These are phyloP conservation scores for Scolopax rusticola DNA, from an alignment of 2,797 vertebrate species.

Conservation along the genomic window DNA sequence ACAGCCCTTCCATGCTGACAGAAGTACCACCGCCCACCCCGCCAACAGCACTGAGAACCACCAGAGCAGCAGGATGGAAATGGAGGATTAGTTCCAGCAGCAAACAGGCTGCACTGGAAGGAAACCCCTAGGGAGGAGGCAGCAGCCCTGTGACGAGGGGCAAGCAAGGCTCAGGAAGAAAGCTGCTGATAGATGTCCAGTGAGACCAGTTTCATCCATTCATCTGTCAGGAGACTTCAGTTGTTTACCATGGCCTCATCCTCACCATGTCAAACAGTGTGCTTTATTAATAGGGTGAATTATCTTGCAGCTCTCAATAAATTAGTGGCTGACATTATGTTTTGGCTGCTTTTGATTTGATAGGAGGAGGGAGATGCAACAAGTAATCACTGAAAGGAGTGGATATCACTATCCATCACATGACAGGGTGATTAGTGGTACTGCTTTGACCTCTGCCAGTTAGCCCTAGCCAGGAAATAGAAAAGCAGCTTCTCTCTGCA, in stretches of 20 bases:
- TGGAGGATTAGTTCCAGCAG: not conserved
- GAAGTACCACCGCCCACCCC: not conserved
- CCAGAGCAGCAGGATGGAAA: not conserved
- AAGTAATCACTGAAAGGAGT: not conserved
- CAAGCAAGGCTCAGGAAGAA: not conserved
- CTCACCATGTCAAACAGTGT: not conserved
- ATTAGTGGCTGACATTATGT: not conserved
- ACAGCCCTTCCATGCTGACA: not conserved
- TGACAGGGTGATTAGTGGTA: not conserved
- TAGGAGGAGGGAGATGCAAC: not conserved
- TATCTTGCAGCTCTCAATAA: not conserved
- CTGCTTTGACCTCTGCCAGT: not conserved
- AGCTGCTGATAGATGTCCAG: not conserved
- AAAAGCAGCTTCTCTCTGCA: not conserved
- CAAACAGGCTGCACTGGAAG: not conserved
- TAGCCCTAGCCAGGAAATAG: not conserved
- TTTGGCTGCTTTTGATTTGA: not conserved
- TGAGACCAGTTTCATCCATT: not conserved
- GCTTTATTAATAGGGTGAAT: slow-evolving; percentile 6
- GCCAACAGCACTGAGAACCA: not conserved
- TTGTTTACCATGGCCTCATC: not conserved
- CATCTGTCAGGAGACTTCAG: not conserved
- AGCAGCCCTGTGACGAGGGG: not conserved
- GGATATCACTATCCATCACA: not conserved
- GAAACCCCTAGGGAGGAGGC: not conserved